Evolutionary conservation across 2,888 invertebrate species (phyloP), one percentile per base, ranked within the genome.

Genomic region (Agriopis leucophaearia): DNA sequence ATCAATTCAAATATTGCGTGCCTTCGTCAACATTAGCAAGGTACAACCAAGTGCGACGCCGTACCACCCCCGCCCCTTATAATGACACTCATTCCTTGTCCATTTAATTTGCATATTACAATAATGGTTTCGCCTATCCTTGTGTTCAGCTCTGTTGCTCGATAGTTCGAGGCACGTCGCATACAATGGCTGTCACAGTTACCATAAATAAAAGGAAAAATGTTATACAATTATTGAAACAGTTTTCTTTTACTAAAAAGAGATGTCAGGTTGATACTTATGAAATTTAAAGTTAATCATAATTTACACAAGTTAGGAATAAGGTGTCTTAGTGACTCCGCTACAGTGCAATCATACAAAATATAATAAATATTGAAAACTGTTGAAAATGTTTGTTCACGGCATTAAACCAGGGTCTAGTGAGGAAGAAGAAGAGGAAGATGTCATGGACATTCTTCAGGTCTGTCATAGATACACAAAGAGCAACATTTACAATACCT

Each of bases 371-470:
- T 45, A 40, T 27, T 9, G 6, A 36, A 42, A 50, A 50, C 3
- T 27, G 10, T 42, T 36, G 0, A 42, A 82, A 77, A 95, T 95
- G 95, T 95, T 95, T 81, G 95, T 95, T 67, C 92, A 91, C 78
- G 95, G 95, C 62, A 90, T 94, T 52, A 90, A 89, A 71, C 92
- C 92, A 51, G 94, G 94, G n/a, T 92, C 95, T 56, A 95, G 93
- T 71, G 95, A 94, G 61, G 95, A 95, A 54, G 95, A 95, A 57
- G 95, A 95, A 70, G 95, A 95, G 76, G 95, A 95, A 83, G 95
- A 95, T 87, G 89, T 94, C 48, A 89, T 91, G 90, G 94, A 94
- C 75, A 91, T 94, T 60, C 85, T 94, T 13, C 89, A 89, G 92
- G 93, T 94, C 79, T 74, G 81, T 61, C 55, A 83, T 85, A 50